Conservation (phyloP, 30 jellyfish, hydroid and myxozoan genomes). For the Chrysaora quinquecirrha region DNA sequence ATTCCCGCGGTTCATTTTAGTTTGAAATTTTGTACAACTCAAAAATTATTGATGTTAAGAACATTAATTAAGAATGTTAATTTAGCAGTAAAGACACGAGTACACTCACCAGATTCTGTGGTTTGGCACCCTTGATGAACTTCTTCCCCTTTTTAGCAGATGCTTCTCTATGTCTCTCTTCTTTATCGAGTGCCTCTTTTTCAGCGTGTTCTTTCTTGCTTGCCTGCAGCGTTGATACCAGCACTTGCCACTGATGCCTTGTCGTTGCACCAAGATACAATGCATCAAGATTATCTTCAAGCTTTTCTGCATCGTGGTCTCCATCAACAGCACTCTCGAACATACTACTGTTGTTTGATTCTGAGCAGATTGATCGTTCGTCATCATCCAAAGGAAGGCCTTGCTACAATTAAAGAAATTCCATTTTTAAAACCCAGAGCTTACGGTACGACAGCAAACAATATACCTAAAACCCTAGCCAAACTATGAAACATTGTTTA, state of each 20-base stretch:
- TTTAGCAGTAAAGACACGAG: not conserved
- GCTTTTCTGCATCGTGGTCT: constrained; percentile 60
- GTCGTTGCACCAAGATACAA: constrained; percentile 98
- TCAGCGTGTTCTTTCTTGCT: constrained; percentile 88
- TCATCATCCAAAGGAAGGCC: constrained; percentile 96
- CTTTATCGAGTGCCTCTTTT: constrained; percentile 54
- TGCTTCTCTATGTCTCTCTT: constrained; percentile 22
- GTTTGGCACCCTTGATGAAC: constrained; percentile 30
- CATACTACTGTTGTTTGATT: constrained; percentile 83
- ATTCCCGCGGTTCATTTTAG: no score
- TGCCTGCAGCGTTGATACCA: constrained; percentile 73
- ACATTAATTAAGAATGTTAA: no score
- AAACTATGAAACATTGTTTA: no score
- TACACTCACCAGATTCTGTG: constrained; percentile 41
- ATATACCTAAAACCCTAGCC: no score
- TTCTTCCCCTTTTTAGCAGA: constrained; percentile 19
- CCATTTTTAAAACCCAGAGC: no score
- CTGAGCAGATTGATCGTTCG: constrained; percentile 89
- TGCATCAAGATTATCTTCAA: constrained; percentile 93
- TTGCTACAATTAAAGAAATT: constrained; percentile 53
- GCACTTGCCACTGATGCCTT: constrained; percentile 98
- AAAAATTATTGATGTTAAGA: no score
- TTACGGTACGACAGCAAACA: no score
- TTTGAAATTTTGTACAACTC: no score
- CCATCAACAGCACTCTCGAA: constrained; percentile 54